Evolutionary conservation across 2,888 invertebrate genomes (phyloP).

Genomic region (Plagodis pulveraria): DNA sequence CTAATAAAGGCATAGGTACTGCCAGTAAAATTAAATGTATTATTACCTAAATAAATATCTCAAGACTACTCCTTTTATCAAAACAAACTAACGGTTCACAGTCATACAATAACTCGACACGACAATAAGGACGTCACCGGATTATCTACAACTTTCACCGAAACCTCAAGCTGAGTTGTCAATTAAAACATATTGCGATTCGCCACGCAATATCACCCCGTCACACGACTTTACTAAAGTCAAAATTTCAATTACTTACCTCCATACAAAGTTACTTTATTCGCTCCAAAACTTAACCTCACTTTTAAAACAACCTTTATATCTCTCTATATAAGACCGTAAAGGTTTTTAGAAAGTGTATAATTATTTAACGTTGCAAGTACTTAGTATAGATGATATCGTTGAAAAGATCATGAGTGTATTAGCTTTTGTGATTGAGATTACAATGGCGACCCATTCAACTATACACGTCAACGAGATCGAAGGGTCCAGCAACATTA

Average conservation of each 20-base stretch:
- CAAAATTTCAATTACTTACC: conserved; percentile 79
- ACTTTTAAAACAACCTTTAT: conserved; percentile 34
- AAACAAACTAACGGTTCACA: conserved; percentile 9
- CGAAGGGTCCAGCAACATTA: conserved; percentile 40
- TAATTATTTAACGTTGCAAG: conserved; percentile 35
- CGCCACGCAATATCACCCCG: conserved; percentile 68
- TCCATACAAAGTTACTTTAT: conserved; percentile 36
- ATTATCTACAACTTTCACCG: conserved; percentile 39
- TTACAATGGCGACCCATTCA: conserved; percentile 63
- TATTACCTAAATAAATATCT: too few species aligned
- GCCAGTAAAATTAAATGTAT: too few species aligned
- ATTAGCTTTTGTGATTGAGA: conserved; percentile 72
- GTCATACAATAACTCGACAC: conserved; percentile 13
- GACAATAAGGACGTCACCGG: conserved; percentile 36
- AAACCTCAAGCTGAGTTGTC: conserved; percentile 62
- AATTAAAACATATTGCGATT: conserved; percentile 63
- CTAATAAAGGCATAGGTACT: too few species aligned
- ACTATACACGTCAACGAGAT: conserved; percentile 68
- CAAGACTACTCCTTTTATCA: background rate
- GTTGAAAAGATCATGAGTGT: conserved; percentile 81
- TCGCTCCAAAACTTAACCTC: conserved; percentile 8
- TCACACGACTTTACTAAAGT: conserved; percentile 79
- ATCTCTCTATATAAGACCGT: conserved; percentile 4
- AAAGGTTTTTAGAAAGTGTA: background rate
- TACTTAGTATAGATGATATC: conserved; percentile 80